Percentiles rank a stretch among this genome's conserved stretches.
phyloP scores from a whole-genome alignment of 2,888 invertebrate genomes.

The Caenorhabditis becei region DNA sequence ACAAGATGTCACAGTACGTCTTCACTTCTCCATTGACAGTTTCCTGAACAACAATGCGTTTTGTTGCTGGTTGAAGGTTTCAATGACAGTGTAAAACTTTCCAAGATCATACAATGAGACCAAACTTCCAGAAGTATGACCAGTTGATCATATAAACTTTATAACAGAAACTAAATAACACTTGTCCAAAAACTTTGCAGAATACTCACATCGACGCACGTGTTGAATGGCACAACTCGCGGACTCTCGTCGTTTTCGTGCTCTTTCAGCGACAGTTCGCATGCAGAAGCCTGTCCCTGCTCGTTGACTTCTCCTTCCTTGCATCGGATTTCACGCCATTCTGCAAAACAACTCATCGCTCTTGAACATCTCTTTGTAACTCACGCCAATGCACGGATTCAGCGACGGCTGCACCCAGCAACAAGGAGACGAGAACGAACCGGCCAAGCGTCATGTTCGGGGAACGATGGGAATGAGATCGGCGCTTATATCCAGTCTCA shows the following conservation, averaged over 20 bases:
- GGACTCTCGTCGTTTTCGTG: constrained; percentile 72
- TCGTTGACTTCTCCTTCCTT: constrained; percentile 65
- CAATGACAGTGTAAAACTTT: not conserved
- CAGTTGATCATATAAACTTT: no score
- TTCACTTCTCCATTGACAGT: constrained; percentile 76
- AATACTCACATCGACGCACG: constrained; percentile 74
- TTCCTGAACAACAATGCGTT: constrained; percentile 66
- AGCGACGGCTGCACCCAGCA: constrained; percentile 26
- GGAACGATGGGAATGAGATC: constrained; percentile 14
- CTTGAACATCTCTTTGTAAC: constrained; percentile 25
- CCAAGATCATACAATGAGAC: no score
- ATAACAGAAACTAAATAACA: no score
- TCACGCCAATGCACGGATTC: constrained; percentile 76
- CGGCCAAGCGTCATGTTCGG: constrained; percentile 26
- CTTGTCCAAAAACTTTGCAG: no score
- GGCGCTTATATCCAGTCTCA: constrained; percentile 43
- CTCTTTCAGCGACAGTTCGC: constrained; percentile 74
- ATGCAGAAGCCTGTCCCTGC: constrained; percentile 70
- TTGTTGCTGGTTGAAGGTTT: not conserved
- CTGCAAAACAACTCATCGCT: constrained; percentile 60
- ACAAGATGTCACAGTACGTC: constrained; percentile 77
- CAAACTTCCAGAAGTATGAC: no score
- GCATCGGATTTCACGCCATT: constrained; percentile 79
- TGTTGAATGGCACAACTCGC: constrained; percentile 69
- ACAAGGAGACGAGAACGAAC: constrained; percentile 14